Conservation (phyloP, 1,140 invertebrate genomes). For the Drosophila auraria region DNA sequence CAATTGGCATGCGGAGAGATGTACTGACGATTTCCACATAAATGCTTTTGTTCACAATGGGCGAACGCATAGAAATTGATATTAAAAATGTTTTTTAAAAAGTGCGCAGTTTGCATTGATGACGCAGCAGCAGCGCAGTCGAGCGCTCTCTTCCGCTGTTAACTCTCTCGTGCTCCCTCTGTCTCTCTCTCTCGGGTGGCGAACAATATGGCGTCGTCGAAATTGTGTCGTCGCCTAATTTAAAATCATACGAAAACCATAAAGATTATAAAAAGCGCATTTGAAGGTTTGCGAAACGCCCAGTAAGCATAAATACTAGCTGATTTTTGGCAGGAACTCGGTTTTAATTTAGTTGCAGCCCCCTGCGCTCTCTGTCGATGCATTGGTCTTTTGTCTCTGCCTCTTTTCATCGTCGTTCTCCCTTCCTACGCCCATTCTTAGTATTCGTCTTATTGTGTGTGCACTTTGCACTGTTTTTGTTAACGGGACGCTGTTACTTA, state of each 20-base stretch:
- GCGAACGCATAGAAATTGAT: conserved; percentile 54
- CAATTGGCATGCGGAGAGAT: conserved; percentile 30
- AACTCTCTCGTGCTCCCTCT: conserved; percentile 26
- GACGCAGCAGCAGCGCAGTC: conserved; percentile 70
- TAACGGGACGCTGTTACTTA: conserved; percentile 45
- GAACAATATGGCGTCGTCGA: conserved; percentile 77
- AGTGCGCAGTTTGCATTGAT: conserved; percentile 82
- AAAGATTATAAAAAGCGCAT: conserved; percentile 45
- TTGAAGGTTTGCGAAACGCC: conserved; percentile 30
- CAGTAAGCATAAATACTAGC: conserved; percentile 29
- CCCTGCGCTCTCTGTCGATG: conserved; percentile 23
- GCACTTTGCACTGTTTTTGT: conserved; percentile 57
- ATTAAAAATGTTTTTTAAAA: conserved; percentile 48
- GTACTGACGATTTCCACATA: conserved; percentile 33
- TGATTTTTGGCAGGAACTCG: conserved; percentile 17
- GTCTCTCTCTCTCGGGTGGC: conserved; percentile 20
- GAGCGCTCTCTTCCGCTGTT: conserved; percentile 52
- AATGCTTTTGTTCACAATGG: conserved; percentile 18
- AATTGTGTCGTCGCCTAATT: conserved; percentile 75
- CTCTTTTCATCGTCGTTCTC: conserved; percentile 1
- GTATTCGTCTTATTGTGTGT: conserved; percentile 51
- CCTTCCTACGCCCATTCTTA: conserved; percentile 2
- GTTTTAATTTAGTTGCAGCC: conserved; percentile 1
- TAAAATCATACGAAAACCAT: conserved; percentile 49
- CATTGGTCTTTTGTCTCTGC: conserved; percentile 53